Conservation (phyloP, 2,113 vertebrate species). For the Bos indicus region DNA sequence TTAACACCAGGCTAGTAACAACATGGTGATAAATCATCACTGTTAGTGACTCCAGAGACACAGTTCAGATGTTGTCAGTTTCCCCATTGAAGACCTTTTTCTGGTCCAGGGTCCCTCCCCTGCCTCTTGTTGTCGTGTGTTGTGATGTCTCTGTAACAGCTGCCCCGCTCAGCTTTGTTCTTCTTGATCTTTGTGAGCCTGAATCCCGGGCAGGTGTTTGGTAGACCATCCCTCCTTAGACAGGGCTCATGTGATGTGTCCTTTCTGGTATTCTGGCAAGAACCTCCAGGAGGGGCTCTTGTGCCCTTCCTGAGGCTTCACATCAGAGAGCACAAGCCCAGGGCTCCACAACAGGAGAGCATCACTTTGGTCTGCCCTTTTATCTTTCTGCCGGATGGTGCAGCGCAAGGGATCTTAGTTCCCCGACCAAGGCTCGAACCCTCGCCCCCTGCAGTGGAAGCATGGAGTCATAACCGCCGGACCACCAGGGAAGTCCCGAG, state of each 20-base stretch:
- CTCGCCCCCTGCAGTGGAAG: neutral
- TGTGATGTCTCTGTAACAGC: no score
- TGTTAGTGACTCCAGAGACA: neutral
- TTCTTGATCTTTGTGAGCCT: neutral
- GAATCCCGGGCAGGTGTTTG: neutral
- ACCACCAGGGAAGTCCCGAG: neutral
- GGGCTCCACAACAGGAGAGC: neutral
- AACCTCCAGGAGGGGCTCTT: neutral
- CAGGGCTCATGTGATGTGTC: neutral
- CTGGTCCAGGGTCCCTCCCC: neutral
- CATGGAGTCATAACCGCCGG: neutral
- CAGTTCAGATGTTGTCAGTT: rapidly evolving
- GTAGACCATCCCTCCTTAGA: neutral
- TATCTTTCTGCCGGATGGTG: neutral
- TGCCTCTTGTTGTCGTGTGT: neutral
- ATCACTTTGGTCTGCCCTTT: neutral
- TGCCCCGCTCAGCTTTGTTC: neutral
- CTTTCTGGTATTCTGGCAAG: neutral
- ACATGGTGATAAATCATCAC: neutral
- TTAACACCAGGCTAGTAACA: neutral
- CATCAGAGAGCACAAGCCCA: neutral
- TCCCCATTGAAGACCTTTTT: neutral
- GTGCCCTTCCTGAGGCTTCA: neutral
- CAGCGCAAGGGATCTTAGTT: neutral
- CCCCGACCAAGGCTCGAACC: neutral